Base-by-base conservation (phyloP, 2,797 vertebrate genomes). In the Argentina silus region DNA sequence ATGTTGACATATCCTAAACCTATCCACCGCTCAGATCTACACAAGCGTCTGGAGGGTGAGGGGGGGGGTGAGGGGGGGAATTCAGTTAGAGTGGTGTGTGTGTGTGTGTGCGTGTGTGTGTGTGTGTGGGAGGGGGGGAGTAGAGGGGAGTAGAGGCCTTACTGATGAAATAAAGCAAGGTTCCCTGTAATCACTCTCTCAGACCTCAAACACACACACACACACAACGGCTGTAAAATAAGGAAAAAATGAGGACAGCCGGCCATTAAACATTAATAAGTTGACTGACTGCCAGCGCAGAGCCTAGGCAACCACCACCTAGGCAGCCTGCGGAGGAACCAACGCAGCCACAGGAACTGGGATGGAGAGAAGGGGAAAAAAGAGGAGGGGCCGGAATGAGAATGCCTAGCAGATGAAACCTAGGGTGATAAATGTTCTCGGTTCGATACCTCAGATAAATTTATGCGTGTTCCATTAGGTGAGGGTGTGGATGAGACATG, bases 391-490 rank as follows among this genome's bases (percentile, higher is more conserved):
- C 27, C 2, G 4, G 91, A 91, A 87, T 90, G 89, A 89, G 89
- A 91, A 90, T 88, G 86, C 86, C 89, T 87, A 12, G 69, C 83
- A 91, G 91, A 91, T 90, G 91, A 92, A 87, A 89, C 85, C 85
- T 78, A 74, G 76, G 84, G 82, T 91, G 90, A 91, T 92, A 87
- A 91, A 91, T 91, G 89, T 83, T 80, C 71, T 53, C 74, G 81
- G 88, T 90, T 90, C 88, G 88, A 91, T 90, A 88, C 85, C 85
- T 36, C 85, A 83, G 88, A 91, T 91, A 87, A 91, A 91, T 92
- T 88, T 90, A 87, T 90, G 86, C 86, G 87, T 86, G 87, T 89
- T 88, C 83, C 86, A 91, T 91, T 90, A 88, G 81, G 82, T 83
- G 83, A 83, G 82, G 81, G 84, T 78, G 89, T 81, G 81, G 81